A percentile compares a stretch with the other conserved stretches of the same genome.
Conservation (phyloP, 2,113 vertebrate genomes). For the Sebastes schlegelii region DNA sequence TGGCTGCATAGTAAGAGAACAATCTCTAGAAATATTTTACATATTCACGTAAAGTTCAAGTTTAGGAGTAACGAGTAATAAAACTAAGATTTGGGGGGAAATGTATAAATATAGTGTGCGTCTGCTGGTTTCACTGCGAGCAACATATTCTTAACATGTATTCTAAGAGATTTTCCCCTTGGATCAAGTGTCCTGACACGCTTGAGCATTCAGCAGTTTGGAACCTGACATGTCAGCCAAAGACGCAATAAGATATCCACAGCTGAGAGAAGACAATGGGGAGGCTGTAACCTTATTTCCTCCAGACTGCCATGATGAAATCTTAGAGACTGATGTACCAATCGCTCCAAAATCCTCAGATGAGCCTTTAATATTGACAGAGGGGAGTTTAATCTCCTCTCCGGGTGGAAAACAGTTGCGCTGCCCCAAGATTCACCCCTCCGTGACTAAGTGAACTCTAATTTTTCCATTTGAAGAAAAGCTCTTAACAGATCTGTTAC, state of each 20-base stretch:
- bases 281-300: conserved; percentile 66
- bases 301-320: conserved; percentile 64
- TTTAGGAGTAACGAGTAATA: background rate
- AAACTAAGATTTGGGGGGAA: background rate
- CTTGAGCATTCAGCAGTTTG: conserved; percentile 27
- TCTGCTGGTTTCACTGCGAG: background rate
- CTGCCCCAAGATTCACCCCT: conserved; percentile 61
- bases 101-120: background rate
- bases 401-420: conserved; percentile 32
- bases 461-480: conserved; percentile 54
- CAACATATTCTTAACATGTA: background rate
- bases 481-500: conserved; percentile 49
- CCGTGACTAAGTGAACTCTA: conserved; percentile 51
- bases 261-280: conserved; percentile 50
- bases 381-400: conserved; percentile 56
- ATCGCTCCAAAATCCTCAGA: conserved; percentile 48
- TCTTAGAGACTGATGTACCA: conserved; percentile 53
- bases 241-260: conserved; percentile 38
- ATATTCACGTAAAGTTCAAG: background rate
- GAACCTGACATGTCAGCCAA: conserved; percentile 23
- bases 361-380: conserved; percentile 65
- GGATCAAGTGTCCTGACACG: background rate
- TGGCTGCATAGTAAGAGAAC: background rate
- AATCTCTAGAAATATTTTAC: no score
- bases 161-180: background rate